Evolutionary conservation across 2,888 invertebrate species (phyloP), one percentile per base, ranked within the genome.

Genomic region (Apotomis betuletana): DNA sequence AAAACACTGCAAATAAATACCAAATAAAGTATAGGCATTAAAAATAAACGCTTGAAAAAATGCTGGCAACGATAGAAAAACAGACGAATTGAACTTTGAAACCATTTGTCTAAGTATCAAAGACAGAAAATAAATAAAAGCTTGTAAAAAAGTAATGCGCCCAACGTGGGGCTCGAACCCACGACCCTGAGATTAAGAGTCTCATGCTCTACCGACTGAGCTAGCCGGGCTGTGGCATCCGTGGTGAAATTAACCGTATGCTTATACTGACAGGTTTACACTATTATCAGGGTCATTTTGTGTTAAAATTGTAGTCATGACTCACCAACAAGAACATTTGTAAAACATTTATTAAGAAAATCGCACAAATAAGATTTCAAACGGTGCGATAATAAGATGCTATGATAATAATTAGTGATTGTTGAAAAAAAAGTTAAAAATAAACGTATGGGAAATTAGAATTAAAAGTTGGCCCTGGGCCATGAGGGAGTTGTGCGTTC

Each of bases 111-210:
- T 5, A 59, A 12, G n/a, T 27, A 52, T 36, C 46, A 69, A 13
- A 10, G 4, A 36, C 8, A 15, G 3, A 54, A 12, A 8, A 49
- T 38, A 13, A 62, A 44, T 44, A 44, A 27, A 27, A 27, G 27
- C 27, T 27, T 27, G 27, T 27, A 27, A 27, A 27, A 27, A 27
- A 27, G 15, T 10, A 8, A 12, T 49, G 70, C 92, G 94, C 94
- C 94, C 94, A 94, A 94, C 94, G 94, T 94, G 94, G 94, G 94
- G 94, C 94, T 94, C 94, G 94, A 94, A 94, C 94, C 94, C 94
- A 94, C 94, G 94, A 94, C 94, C 94, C 94, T 94, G 94, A 94
- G 94, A 94, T 94, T 94, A 94, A 94, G 94, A 94, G 94, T 94
- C 94, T 94, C 94, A 94, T 93, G 93, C 93, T 75, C 74, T 70